Evolutionary conservation across 2,113 vertebrate genomes (phyloP).

Genomic region (human (Homo sapiens)): GRCh38 chr2:102145001-102145500

Average conservation of each 20-base stretch:
- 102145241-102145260: neutral
- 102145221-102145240: neutral
- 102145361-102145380: neutral
- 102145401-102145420: neutral
- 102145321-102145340: neutral
- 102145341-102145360: neutral
- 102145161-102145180: neutral
- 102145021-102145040: neutral
- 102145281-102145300: neutral
- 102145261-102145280: neutral
- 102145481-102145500: neutral
- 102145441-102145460: neutral
- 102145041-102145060: neutral
- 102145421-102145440: neutral
- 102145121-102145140: fast-evolving
- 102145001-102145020: neutral
- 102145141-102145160: neutral
- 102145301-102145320: neutral
- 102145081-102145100: fast-evolving
- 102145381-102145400: fast-evolving
- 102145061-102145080: neutral
- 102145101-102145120: neutral
- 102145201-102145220: neutral
- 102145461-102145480: neutral
- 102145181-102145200: neutral